Base-by-base conservation (phyloP, 2,888 invertebrate genomes). In the Hypolimnas misippus region DNA sequence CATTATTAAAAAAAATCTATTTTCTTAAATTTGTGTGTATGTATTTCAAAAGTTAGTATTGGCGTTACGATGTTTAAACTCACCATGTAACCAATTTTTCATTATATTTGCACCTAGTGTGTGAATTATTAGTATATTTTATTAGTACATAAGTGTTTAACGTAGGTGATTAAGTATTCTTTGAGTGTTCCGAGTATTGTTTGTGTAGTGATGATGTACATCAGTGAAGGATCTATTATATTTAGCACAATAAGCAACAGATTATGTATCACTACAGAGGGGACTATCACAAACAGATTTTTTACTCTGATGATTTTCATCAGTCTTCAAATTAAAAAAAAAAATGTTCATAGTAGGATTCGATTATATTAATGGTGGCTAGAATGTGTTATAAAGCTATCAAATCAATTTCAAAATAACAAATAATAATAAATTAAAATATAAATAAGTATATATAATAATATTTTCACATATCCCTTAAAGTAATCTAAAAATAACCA, bases 101-200 rank as follows among this genome's bases (percentile, higher is more conserved):
- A 21, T 21, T 46, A 46, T 1, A 46, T 46, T 46, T 46, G 44
- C 44, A 46, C 44, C 44, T 46, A 17, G 44, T 46, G 44, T 46
- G 21, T 46, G 44, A 46, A 46, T 19, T 19, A 46, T 3, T 19
- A 12, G 44, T 46, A 46, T 21, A n/a, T 19, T 46, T 2, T 12
- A 2, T 19, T 19, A 10, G 42, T 42, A 42, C 4, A 42, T 17
- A 8, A 17, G 42, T 42, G 10, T 42, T 1, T 17, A 17, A 42
- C 44, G 19, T 21, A 3, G 17, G 21, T 19, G 44, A 12, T 46
- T 12, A 46, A 10, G 44, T 46, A 12, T 19, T 21, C 5, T 21
- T 17, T 21, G 21, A 6, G 17, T 42, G 17, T 42, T 16, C 17
- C 8, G 19, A 46, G 21, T 44, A 10, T 44, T 21, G 21, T 46